phyloP scores from a whole-genome alignment of 2,113 vertebrate genomes.

The Formicarius rufipectus region DNA sequence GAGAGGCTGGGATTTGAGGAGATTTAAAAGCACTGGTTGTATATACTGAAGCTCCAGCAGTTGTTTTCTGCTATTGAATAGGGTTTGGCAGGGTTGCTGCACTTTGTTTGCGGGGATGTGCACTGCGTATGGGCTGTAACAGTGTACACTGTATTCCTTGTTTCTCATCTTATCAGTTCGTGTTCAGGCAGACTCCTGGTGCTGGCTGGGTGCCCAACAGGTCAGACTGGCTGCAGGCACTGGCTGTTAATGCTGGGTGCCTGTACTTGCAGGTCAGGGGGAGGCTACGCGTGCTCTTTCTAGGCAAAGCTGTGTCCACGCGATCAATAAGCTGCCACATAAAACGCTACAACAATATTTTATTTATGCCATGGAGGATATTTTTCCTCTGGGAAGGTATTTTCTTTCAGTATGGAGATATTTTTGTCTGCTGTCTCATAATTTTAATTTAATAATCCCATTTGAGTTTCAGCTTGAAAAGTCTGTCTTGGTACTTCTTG shows the following conservation, averaged over 20 bases:
- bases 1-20: neutral
- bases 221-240: neutral
- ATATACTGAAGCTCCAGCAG: rapidly evolving
- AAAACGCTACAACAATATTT: neutral
- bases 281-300: neutral
- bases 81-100: neutral
- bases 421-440: neutral
- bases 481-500: neutral
- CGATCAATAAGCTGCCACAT: neutral
- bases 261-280: neutral
- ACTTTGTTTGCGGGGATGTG: neutral
- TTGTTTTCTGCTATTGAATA: neutral
- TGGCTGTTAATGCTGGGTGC: neutral
- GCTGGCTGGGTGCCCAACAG: neutral
- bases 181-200: neutral
- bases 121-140: neutral
- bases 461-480: neutral
- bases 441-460: neutral
- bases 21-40: neutral
- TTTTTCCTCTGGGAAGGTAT: neutral
- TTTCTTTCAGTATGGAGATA: neutral
- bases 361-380: neutral
- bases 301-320: neutral
- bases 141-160: neutral
- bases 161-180: neutral